These are phyloP conservation scores for Drosophila flavopinicola DNA, from an alignment of 2,888 invertebrate species.

Conservation along the genomic window DNA sequence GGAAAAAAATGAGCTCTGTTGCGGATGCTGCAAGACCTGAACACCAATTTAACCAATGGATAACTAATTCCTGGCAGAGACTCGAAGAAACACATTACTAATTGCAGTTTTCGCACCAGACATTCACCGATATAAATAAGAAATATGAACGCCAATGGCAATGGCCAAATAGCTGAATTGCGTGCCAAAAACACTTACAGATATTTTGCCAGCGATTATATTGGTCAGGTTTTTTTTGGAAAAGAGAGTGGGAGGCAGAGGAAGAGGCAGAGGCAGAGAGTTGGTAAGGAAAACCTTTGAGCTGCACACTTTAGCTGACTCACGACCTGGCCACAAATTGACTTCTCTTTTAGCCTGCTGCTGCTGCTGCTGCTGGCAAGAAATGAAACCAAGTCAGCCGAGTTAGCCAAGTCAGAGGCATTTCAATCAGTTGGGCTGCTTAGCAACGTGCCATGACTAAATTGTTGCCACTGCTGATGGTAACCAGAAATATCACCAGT, in stretches of 20 bases:
- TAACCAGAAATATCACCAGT: slow-evolving; percentile 11
- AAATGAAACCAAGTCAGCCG: slow-evolving; percentile 58
- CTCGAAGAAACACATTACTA: slow-evolving; percentile 34
- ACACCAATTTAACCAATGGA: slow-evolving; percentile 26
- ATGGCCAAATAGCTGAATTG: slow-evolving; percentile 61
- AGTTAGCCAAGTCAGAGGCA: slow-evolving; percentile 41
- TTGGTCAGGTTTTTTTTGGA: slow-evolving; percentile 36
- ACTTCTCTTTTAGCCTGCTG: slow-evolving; percentile 39
- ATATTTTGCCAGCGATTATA: slow-evolving; percentile 38
- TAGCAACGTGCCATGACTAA: slow-evolving; percentile 66
- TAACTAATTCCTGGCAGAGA: slow-evolving; percentile 17
- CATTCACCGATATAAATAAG: slow-evolving; percentile 46
- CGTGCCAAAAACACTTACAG: slow-evolving; percentile 65
- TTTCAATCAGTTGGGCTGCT: slow-evolving; percentile 65
- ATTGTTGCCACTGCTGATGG: slow-evolving; percentile 38
- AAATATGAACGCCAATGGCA: slow-evolving; percentile 39
- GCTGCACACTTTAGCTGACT: slow-evolving; percentile 67
- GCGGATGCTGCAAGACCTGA: slow-evolving; percentile 18
- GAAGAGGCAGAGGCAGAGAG: slow-evolving; percentile 14
- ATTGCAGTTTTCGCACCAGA: slow-evolving; percentile 61
- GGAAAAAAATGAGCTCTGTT: slow-evolving; percentile 13
- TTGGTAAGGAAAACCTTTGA: slow-evolving; percentile 20
- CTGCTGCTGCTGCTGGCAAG: slow-evolving; percentile 17
- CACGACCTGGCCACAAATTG: slow-evolving; percentile 74
- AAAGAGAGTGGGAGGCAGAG: slow-evolving; percentile 1